Evolutionary conservation across 2,113 vertebrate species (phyloP).

Genomic region (Elephas maximus): DNA sequence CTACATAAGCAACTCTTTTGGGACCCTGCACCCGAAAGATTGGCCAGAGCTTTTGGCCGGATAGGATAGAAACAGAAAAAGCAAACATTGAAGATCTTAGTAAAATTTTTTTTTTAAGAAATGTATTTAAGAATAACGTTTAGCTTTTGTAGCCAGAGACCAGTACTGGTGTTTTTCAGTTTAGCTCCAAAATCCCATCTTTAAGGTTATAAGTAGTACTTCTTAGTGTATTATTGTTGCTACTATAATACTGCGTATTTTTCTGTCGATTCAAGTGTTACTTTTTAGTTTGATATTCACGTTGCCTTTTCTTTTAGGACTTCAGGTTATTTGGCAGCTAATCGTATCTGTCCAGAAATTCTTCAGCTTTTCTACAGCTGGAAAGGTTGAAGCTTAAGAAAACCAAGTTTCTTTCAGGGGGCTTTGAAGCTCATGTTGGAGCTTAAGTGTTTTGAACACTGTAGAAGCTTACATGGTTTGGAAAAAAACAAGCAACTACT

Average conservation of each 20-base stretch:
- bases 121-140: neutral
- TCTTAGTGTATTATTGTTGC: neutral
- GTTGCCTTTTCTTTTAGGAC: neutral
- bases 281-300: neutral
- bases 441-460: neutral
- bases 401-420: neutral
- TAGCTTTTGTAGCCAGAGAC: neutral
- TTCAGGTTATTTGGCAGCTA: neutral
- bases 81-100: neutral
- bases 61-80: neutral
- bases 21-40: neutral
- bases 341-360: slow-evolving; percentile 27
- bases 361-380: neutral
- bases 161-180: neutral
- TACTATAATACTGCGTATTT: neutral
- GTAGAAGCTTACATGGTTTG: neutral
- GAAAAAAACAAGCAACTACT: neutral
- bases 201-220: neutral
- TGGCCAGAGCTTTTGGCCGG: neutral
- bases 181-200: neutral
- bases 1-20: neutral
- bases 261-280: neutral
- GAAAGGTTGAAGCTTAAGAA: slow-evolving; percentile 1
- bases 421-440: neutral
- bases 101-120: neutral